Percentiles rank a stretch among this genome's conserved stretches.
Evolutionary conservation across 2,888 invertebrate genomes (phyloP).

Genomic region (Schizaphis graminum): DNA sequence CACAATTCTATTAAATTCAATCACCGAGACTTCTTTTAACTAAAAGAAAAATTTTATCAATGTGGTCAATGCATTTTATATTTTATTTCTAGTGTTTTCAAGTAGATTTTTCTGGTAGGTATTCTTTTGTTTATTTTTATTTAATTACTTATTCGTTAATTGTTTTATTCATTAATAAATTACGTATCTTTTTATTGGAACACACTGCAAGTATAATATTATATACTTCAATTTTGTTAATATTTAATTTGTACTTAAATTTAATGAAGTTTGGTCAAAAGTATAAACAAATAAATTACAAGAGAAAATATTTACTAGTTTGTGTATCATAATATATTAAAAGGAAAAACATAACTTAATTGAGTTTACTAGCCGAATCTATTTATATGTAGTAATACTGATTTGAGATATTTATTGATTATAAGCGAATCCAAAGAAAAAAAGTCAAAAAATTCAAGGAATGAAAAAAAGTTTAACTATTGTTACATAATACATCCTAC

Average conservation of each 20-base stretch:
- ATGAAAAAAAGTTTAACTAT: not conserved
- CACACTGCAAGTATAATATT: not conserved
- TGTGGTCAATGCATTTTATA: not conserved
- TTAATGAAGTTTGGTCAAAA: not conserved
- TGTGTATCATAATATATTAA: not conserved
- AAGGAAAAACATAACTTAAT: not conserved
- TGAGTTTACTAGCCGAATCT: not conserved
- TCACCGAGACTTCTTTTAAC: not conserved
- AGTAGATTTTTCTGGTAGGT: not conserved
- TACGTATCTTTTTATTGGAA: not conserved
- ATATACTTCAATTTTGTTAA: not conserved
- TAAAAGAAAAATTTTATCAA: constrained; percentile 14
- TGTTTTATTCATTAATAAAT: constrained; percentile 12
- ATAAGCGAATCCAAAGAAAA: not conserved
- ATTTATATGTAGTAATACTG: not conserved
- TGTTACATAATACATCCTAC: not conserved
- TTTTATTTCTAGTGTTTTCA: not conserved
- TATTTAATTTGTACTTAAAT: not conserved
- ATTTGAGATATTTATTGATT: not conserved
- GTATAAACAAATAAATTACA: not conserved
- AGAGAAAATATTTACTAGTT: not conserved
- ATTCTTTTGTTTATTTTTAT: constrained; percentile 20
- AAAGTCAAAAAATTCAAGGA: not conserved
- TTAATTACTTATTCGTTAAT: not conserved
- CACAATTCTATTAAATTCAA: not conserved